Evolutionary conservation across 2,797 vertebrate species (phyloP).

Genomic region (Acanthurus leucopareius): DNA sequence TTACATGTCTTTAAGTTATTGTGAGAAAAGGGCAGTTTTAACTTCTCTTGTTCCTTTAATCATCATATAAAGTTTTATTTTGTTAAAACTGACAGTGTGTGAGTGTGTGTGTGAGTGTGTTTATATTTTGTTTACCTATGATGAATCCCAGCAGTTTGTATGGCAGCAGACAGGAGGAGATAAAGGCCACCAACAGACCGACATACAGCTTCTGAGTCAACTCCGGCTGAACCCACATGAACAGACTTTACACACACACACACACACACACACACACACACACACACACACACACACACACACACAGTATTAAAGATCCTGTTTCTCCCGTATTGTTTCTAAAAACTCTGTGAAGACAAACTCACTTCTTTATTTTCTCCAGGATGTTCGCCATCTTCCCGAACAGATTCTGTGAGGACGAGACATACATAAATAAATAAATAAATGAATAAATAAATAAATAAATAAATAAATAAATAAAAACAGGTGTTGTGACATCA

Average conservation of each 20-base stretch:
- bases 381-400: slow-evolving; percentile 97
- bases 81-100: background rate
- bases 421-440: background rate
- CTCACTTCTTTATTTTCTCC: slow-evolving; percentile 99
- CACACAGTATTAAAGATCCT: background rate
- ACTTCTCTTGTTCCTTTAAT: no score
- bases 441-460: no score
- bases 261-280: slow-evolving; percentile 37
- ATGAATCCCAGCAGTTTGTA: slow-evolving; percentile 93
- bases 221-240: slow-evolving; percentile 98
- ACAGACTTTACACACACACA: slow-evolving; percentile 86
- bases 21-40: no score
- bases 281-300: slow-evolving; percentile 46
- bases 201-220: slow-evolving; percentile 96
- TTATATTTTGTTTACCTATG: slow-evolving; percentile 83
- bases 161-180: slow-evolving; percentile 95
- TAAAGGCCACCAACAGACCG: slow-evolving; percentile 92
- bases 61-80: no score
- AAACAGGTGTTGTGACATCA: background rate
- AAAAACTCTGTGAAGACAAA: slow-evolving; percentile 37
- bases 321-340: background rate
- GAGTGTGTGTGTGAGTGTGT: background rate
- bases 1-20: no score
- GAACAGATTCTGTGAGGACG: slow-evolving; percentile 91
- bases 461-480: background rate